Conservation (phyloP, 2,113 vertebrate genomes). For the Bufo bufo region DNA sequence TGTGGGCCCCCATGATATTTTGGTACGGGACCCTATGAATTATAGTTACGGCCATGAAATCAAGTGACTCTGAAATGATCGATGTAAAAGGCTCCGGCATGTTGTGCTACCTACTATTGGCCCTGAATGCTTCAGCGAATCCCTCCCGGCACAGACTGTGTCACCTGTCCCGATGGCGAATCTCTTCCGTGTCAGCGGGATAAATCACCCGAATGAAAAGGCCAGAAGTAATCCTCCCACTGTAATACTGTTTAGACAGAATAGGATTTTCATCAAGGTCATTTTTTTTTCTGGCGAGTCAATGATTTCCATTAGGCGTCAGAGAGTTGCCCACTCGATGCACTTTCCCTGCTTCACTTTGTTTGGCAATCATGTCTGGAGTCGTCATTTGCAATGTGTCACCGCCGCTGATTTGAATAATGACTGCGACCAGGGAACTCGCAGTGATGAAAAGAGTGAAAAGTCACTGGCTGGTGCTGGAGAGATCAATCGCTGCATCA, state of each 20-base stretch:
- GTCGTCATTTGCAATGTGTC: conserved; percentile 47
- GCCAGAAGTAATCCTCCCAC: conserved; percentile 12
- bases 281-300: conserved; percentile 11
- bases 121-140: neutral
- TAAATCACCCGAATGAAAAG: conserved; percentile 4
- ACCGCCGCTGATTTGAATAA: conserved; percentile 35
- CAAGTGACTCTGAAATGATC: neutral
- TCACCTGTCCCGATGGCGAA: neutral
- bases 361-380: conserved; percentile 16
- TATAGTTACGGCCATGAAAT: no score
- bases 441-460: conserved; percentile 27
- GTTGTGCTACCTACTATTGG: neutral
- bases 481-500: conserved; percentile 48
- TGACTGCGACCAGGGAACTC: conserved; percentile 37
- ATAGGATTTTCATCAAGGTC: conserved; percentile 39
- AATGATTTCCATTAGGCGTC: conserved; percentile 28
- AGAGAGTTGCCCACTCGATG: neutral
- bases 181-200: neutral
- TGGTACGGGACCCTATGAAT: no score
- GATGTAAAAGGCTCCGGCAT: neutral
- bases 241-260: neutral
- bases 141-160: neutral
- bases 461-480: neutral
- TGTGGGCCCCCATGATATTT: no score
- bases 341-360: conserved; percentile 20